Conservation (phyloP, 2,113 vertebrate species). For the Climacteris rufus region DNA sequence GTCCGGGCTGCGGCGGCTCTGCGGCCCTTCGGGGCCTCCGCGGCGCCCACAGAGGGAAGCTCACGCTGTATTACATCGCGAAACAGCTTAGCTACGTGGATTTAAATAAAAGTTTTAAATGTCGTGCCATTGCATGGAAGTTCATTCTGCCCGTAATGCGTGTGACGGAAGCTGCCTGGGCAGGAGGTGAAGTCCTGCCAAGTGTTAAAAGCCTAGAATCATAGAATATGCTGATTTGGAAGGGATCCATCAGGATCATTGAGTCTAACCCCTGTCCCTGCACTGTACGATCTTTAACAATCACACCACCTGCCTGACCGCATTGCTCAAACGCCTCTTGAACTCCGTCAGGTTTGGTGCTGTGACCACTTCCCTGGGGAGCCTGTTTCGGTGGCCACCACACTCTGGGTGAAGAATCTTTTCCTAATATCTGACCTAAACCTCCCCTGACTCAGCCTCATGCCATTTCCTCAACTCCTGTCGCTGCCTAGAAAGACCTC, state of each 20-base stretch:
- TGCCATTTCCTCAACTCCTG: background rate
- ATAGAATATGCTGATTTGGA: background rate
- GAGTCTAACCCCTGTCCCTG: background rate
- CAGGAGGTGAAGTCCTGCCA: background rate
- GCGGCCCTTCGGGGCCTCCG: background rate
- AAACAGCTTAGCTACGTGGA: background rate
- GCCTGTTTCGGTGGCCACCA: background rate
- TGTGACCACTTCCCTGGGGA: background rate
- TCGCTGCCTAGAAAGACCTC: background rate
- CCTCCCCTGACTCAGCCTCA: background rate
- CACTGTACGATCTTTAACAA: background rate
- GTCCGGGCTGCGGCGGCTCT: background rate
- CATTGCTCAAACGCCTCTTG: background rate
- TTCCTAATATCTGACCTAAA: background rate
- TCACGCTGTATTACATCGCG: rapidly evolving
- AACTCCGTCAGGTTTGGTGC: background rate
- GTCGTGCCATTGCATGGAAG: background rate
- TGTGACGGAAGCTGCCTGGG: background rate
- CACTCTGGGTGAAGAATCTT: background rate
- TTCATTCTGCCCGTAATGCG: background rate
- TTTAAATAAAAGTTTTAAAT: background rate
- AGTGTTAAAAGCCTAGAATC: background rate
- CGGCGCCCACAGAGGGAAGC: rapidly evolving
- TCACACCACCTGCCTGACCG: background rate
- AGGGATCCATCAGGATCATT: no score